phyloP scores from a whole-genome alignment of 2,888 invertebrate genomes.

The Drosophila pegasa region DNA sequence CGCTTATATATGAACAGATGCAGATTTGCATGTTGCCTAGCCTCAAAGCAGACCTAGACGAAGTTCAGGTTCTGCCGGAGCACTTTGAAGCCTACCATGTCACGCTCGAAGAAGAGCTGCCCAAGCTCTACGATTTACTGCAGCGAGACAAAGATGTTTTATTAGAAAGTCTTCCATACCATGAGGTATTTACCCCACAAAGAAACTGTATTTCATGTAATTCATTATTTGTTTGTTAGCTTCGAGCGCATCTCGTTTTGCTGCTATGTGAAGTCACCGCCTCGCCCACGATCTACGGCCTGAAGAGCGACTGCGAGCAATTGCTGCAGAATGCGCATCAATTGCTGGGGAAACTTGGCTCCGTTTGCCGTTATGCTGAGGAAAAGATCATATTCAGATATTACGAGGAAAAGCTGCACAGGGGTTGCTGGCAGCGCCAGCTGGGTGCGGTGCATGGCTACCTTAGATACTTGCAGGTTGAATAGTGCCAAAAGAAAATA shows the following conservation, averaged over 20 bases:
- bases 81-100: constrained; percentile 74
- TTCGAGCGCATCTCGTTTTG: constrained; percentile 65
- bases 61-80: constrained; percentile 55
- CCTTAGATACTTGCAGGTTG: constrained; percentile 70
- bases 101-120: constrained; percentile 68
- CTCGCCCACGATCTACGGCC: constrained; percentile 62
- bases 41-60: constrained; percentile 76
- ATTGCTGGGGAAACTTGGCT: constrained; percentile 45
- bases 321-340: constrained; percentile 64
- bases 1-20: constrained; percentile 55
- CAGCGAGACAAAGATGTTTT: constrained; percentile 54
- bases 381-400: constrained; percentile 68
- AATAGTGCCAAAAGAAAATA: neutral
- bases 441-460: constrained; percentile 81
- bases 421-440: constrained; percentile 79
- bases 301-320: constrained; percentile 33
- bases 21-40: constrained; percentile 75
- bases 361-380: constrained; percentile 8
- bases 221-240: constrained; percentile 55
- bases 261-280: constrained; percentile 80
- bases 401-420: constrained; percentile 74
- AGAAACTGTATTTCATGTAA: neutral
- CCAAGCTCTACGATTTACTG: constrained; percentile 76
- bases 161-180: neutral
- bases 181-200: constrained; percentile 34